Evolutionary conservation across 1,140 invertebrate genomes (phyloP), one percentile per base, ranked within the genome.

Genomic region (Eriosoma lanigerum): DNA sequence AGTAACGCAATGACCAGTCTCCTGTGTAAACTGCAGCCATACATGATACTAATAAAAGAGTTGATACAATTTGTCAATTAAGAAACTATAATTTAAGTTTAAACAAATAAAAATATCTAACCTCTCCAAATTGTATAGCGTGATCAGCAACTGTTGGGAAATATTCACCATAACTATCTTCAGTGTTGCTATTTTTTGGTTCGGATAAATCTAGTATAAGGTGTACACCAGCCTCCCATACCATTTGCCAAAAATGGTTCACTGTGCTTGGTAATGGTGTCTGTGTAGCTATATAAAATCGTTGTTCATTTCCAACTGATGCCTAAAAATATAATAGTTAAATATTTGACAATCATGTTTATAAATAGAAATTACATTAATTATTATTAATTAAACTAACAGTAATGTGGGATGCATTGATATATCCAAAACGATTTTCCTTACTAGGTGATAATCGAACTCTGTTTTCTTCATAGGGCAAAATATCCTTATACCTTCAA

Each of bases 381-480:
- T 5, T 44, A 5, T 15, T 12, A 64, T 2, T 19, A 17, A 29
- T 44, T 1, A 6, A 66, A 85, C 85, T 86, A 86, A 93, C 91
- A 70, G 91, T 93, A 80, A 96, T 90, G 84, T 95, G 93, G 12
- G 94, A 96, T 5, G 94, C 94, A 88, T 97, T 96, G 60, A 96
- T 93, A 83, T 96, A 96, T 10, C 95, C 95, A 84, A 89, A 89
- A 70, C 91, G 90, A 87, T 96, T 96, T 80, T 91, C 89, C 85
- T 91, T 92, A 3, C 90, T 89, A 6, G 94, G 92, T 26, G 89
- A 90, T 5, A 97, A 85, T 68, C 92, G 87, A 46, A 96, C 92
- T 54, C 94, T 85, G 84, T 95, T 96, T 83, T 94, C 92, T 85
- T 96, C 95, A 85, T 96, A 96, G 1, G 95, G 95, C 50, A 96